Conservation (phyloP, 2,113 vertebrate genomes). For the Merops nubicus region DNA sequence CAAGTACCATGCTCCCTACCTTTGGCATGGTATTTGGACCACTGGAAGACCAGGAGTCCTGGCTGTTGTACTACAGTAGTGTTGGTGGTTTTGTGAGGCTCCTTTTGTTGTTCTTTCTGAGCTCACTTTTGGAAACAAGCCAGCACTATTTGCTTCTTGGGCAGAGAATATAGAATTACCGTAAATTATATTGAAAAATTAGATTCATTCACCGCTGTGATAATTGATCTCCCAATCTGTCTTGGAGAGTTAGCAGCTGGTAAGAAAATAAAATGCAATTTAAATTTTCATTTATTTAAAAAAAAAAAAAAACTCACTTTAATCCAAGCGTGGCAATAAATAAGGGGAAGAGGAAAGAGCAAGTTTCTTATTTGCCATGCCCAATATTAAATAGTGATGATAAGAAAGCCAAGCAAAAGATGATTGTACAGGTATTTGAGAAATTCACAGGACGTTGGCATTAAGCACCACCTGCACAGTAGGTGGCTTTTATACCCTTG, state of each 20-base stretch:
- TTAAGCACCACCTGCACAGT: background rate
- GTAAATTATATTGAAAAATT: conserved; percentile 84
- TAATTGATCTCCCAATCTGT: conserved; percentile 84
- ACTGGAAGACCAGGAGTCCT: background rate
- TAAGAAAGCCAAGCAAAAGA: background rate
- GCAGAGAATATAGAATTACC: conserved; percentile 82
- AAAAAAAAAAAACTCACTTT: background rate
- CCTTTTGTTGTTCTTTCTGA: background rate
- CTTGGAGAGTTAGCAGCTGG: conserved; percentile 79
- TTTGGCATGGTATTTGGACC: fast-evolving
- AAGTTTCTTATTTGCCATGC: conserved; percentile 54
- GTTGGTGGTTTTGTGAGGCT: background rate
- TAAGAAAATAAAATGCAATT: conserved; percentile 83
- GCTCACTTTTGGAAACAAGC: conserved; percentile 60
- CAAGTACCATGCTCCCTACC: background rate
- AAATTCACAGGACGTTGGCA: background rate
- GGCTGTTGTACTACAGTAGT: background rate
- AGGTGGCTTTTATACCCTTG: background rate
- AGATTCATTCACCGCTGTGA: conserved; percentile 84
- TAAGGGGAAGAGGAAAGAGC: conserved; percentile 49
- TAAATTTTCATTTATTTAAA: conserved; percentile 59
- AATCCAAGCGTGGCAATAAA: conserved; percentile 64
- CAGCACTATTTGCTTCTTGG: conserved; percentile 74
- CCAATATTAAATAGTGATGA: conserved; percentile 14
- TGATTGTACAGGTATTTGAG: background rate